phyloP scores from a whole-genome alignment of 2,888 invertebrate genomes.

The Acanthacorydalis orientalis region DNA sequence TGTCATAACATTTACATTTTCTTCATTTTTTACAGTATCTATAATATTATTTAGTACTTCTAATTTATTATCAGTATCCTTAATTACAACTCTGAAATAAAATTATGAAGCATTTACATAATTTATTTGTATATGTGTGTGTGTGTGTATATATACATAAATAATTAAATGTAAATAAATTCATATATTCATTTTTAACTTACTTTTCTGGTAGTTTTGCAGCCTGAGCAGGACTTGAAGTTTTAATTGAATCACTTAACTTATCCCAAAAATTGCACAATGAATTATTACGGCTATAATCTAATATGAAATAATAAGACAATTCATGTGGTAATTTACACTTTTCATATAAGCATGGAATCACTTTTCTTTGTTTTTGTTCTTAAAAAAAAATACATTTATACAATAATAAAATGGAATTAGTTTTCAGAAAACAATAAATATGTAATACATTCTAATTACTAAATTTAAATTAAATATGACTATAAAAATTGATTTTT shows the following conservation, averaged over 20 bases:
- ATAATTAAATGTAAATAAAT: background rate
- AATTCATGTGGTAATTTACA: slow-evolving; percentile 48
- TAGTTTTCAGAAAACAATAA: too few species aligned
- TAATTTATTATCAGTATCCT: too few species aligned
- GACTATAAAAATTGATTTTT: too few species aligned
- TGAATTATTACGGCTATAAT: slow-evolving; percentile 32
- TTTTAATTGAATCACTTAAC: slow-evolving; percentile 35
- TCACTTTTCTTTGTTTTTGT: slow-evolving; percentile 41
- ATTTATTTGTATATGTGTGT: background rate
- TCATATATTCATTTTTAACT: background rate
- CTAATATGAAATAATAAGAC: slow-evolving; percentile 45
- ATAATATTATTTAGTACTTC: too few species aligned
- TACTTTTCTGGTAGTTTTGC: slow-evolving; percentile 12
- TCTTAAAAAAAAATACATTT: slow-evolving; percentile 19
- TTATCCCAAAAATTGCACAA: slow-evolving; percentile 57
- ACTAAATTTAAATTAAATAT: too few species aligned
- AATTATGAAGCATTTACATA: background rate
- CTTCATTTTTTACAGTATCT: too few species aligned
- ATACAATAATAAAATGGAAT: background rate
- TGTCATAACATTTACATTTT: too few species aligned
- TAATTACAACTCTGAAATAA: too few species aligned
- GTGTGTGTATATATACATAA: background rate
- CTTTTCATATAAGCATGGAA: slow-evolving; percentile 50
- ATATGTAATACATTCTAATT: too few species aligned
- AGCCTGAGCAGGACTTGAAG: slow-evolving; percentile 13